These are phyloP conservation scores for Bemisia tabaci DNA, from an alignment of 1,140 invertebrate genomes.

Conservation along the genomic window DNA sequence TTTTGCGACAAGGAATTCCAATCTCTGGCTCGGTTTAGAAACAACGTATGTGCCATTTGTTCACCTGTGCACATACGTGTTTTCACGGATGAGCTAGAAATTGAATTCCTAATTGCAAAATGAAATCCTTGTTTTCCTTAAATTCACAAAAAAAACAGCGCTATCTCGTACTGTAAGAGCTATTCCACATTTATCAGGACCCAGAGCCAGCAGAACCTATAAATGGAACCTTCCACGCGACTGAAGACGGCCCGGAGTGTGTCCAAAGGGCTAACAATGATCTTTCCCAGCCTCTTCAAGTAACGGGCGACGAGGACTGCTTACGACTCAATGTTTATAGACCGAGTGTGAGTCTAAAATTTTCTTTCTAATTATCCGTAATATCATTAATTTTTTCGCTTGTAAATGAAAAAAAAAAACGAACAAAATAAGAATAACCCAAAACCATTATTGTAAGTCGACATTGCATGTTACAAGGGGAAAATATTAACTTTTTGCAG, in stretches of 20 bases:
- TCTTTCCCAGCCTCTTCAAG: not conserved
- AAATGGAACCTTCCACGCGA: conserved; percentile 3
- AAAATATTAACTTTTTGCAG: not conserved
- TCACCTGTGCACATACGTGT: not conserved
- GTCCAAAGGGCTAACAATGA: not conserved
- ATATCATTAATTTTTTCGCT: not conserved
- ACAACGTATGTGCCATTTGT: not conserved
- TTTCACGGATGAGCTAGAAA: too few relatives aligned
- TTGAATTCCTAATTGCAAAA: too few relatives aligned
- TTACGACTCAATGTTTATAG: not conserved
- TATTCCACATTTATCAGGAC: conserved; percentile 1
- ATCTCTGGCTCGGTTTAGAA: too few relatives aligned
- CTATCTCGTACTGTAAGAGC: not conserved
- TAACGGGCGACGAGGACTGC: not conserved
- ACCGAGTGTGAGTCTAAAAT: not conserved
- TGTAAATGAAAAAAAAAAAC: not conserved
- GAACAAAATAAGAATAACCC: not conserved
- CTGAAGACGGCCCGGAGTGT: not conserved
- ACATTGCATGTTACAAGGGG: not conserved
- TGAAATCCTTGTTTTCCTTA: too few relatives aligned
- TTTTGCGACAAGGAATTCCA: too few relatives aligned
- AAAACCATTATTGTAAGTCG: too few relatives aligned
- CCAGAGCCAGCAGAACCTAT: not conserved
- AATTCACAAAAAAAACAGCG: not conserved
- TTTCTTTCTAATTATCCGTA: not conserved